Percentiles rank a stretch among this genome's conserved stretches.
Conservation (phyloP, 2,888 invertebrate species). For the Fragum fragum region DNA sequence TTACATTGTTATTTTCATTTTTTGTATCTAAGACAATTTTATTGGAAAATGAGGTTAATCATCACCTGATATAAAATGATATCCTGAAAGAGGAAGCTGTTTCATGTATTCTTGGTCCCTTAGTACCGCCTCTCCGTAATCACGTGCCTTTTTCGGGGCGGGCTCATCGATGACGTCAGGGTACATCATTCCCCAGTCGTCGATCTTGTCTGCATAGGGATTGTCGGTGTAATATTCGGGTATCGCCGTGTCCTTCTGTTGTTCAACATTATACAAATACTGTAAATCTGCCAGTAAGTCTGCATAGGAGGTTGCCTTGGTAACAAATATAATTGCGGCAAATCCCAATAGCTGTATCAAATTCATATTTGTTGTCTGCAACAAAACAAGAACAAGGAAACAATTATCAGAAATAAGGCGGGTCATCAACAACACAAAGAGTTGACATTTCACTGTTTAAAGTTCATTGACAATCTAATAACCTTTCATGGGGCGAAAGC, state of each 20-base stretch:
- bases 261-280: slow-evolving; percentile 68
- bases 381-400: neutral
- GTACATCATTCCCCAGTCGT: slow-evolving; percentile 58
- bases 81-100: slow-evolving; percentile 79
- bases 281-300: slow-evolving; percentile 54
- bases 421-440: neutral
- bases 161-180: slow-evolving; percentile 54
- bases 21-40: too few relatives aligned
- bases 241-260: slow-evolving; percentile 55
- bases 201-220: slow-evolving; percentile 58
- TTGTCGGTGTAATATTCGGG: slow-evolving; percentile 63
- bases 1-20: too few relatives aligned
- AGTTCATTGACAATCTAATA: too few relatives aligned
- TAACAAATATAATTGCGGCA: slow-evolving; percentile 32
- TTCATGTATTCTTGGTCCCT: slow-evolving; percentile 80
- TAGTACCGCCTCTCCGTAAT: slow-evolving; percentile 74
- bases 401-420: neutral
- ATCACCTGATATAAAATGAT: slow-evolving; percentile 81
- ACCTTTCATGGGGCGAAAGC: too few relatives aligned
- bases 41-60: too few relatives aligned
- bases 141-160: slow-evolving; percentile 60
- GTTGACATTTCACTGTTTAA: too few relatives aligned
- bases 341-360: slow-evolving; percentile 41
- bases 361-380: neutral
- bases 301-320: slow-evolving; percentile 40